Evolutionary conservation across 2,888 invertebrate genomes (phyloP).

Genomic region (Nymphalis c-album): DNA sequence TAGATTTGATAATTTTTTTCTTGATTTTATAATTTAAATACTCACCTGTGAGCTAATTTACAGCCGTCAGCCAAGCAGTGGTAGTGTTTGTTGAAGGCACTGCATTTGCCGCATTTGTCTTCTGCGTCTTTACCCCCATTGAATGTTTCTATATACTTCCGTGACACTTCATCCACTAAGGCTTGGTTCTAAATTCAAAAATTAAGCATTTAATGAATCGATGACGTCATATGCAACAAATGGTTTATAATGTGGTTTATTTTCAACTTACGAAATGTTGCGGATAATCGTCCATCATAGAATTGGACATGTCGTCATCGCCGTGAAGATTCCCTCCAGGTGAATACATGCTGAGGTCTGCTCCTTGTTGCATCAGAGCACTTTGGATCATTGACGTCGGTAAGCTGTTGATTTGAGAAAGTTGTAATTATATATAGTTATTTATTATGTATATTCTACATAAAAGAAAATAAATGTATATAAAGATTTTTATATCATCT

Average conservation of each 20-base stretch:
- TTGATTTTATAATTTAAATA: conserved; percentile 17
- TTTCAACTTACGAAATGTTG: conserved; percentile 66
- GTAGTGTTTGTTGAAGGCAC: conserved; percentile 90
- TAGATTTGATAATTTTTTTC: no score
- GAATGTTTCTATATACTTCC: conserved; percentile 77
- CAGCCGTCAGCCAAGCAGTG: conserved; percentile 92
- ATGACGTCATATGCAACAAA: background rate
- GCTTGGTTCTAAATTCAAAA: conserved; percentile 72
- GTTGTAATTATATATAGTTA: no score
- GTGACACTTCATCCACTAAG: conserved; percentile 80
- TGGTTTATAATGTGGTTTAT: background rate
- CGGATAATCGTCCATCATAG: conserved; percentile 48
- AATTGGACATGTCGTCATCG: conserved; percentile 41
- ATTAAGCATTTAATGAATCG: no score
- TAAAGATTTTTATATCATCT: no score
- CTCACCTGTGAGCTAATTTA: conserved; percentile 86
- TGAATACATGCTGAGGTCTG: conserved; percentile 74
- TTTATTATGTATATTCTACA: no score
- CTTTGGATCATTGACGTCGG: conserved; percentile 75
- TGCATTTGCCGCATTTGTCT: conserved; percentile 78
- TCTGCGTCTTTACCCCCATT: conserved; percentile 77
- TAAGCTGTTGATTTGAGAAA: conserved; percentile 51
- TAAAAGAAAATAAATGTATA: no score
- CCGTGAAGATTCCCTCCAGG: conserved; percentile 68
- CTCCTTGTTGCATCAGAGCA: conserved; percentile 74